Conservation (phyloP, 1,140 invertebrate species). For the Macrocentrus cingulum region DNA sequence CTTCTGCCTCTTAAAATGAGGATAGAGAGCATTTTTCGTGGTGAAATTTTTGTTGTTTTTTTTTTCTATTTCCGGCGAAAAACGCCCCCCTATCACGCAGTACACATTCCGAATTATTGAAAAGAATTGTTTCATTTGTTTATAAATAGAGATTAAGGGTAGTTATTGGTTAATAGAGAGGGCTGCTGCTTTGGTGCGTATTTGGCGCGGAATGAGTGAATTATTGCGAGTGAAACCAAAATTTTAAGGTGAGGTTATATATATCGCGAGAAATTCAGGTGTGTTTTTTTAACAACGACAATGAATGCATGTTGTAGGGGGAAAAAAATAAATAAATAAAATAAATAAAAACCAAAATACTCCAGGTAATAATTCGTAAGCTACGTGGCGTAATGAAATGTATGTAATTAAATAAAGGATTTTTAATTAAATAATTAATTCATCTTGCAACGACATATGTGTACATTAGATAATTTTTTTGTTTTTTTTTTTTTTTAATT, state of each 20-base stretch:
- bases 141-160: constrained; percentile 5
- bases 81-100: neutral
- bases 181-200: neutral
- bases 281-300: constrained; percentile 6
- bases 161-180: neutral
- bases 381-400: constrained; percentile 30
- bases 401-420: constrained; percentile 33
- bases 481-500: too few species aligned
- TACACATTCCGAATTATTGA: neutral
- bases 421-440: constrained; percentile 9
- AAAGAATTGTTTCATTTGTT: constrained; percentile 12
- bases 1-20: constrained; percentile 41
- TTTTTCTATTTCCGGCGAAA: neutral
- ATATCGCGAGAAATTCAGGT: neutral
- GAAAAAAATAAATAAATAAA: constrained; percentile 13
- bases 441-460: constrained; percentile 23
- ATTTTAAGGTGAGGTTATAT: too few species aligned
- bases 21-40: neutral
- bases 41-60: neutral
- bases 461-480: constrained; percentile 16
- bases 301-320: too few species aligned
- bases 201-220: neutral
- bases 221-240: too few species aligned
- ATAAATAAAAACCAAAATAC: constrained; percentile 42
- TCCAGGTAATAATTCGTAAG: constrained; percentile 37